These are phyloP conservation scores for Sander vitreus DNA, from an alignment of 2,113 vertebrate genomes.

Conservation along the genomic window DNA sequence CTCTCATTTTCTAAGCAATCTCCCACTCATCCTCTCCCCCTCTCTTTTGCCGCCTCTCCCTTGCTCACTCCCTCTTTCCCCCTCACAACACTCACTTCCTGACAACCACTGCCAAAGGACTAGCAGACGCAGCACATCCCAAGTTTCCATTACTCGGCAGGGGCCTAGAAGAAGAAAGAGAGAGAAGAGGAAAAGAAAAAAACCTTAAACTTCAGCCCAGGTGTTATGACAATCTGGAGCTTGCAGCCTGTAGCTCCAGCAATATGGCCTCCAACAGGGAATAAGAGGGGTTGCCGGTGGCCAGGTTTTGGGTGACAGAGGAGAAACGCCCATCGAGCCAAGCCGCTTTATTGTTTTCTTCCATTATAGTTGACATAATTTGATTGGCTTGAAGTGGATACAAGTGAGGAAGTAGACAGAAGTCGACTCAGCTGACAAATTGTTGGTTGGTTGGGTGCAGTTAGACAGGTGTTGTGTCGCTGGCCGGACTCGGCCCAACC, in stretches of 20 bases:
- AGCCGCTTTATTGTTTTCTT: not conserved
- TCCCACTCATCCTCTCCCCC: conserved; percentile 38
- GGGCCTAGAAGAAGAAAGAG: conserved; percentile 31
- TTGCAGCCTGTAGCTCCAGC: conserved; percentile 52
- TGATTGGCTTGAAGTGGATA: conserved; percentile 19
- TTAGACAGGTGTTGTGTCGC: conserved; percentile 18
- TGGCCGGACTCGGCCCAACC: conserved; percentile 17
- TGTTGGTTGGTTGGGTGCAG: conserved; percentile 14
- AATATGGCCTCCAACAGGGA: conserved; percentile 34
- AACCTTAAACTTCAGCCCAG: conserved; percentile 26
- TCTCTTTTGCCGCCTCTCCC: conserved; percentile 44
- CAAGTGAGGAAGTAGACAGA: conserved; percentile 17
- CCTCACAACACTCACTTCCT: conserved; percentile 77
- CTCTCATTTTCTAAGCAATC: conserved; percentile 47
- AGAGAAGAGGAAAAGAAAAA: not conserved
- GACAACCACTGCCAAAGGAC: conserved; percentile 79
- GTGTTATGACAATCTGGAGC: conserved; percentile 34
- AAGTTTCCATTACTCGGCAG: conserved; percentile 60
- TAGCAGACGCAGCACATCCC: conserved; percentile 65
- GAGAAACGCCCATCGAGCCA: conserved; percentile 6
- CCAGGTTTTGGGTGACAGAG: conserved; percentile 18
- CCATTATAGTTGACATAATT: not conserved
- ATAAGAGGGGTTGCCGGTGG: conserved; percentile 23
- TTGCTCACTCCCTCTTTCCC: conserved; percentile 64
- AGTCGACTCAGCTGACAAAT: conserved; percentile 15